Conservation (phyloP, 2,113 vertebrate genomes). For the Esox niger region DNA sequence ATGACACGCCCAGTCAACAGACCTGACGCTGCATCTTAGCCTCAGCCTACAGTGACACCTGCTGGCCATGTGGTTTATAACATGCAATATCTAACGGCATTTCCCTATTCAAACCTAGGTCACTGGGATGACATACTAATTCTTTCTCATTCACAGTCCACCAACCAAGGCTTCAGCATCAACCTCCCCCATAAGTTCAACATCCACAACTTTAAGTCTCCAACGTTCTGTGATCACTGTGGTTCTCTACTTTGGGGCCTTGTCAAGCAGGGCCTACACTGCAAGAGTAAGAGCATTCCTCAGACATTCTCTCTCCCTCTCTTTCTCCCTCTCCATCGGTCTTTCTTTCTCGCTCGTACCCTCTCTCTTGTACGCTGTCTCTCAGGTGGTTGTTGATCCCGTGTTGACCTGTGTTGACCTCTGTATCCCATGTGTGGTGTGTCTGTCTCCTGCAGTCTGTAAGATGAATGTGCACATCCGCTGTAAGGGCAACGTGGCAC, state of each 20-base stretch:
- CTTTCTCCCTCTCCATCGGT: too few species aligned
- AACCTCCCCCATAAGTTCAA: conserved; percentile 95
- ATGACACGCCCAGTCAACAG: too few species aligned
- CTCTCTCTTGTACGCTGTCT: neutral
- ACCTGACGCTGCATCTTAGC: neutral
- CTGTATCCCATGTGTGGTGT: neutral
- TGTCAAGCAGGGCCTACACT: conserved; percentile 91
- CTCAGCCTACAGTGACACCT: neutral
- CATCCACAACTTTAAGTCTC: conserved; percentile 93
- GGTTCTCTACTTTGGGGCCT: conserved; percentile 96
- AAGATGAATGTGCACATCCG: conserved; percentile 85
- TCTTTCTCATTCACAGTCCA: conserved; percentile 64
- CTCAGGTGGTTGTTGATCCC: neutral
- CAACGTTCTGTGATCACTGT: conserved; percentile 95
- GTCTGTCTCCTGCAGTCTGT: neutral
- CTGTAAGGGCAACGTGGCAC: conserved; percentile 90
- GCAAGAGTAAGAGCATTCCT: conserved; percentile 84
- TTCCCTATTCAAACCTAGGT: neutral
- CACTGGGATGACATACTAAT: neutral
- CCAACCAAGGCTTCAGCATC: conserved; percentile 91
- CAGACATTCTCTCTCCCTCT: neutral
- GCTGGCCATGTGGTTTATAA: neutral
- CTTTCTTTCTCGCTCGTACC: conserved; percentile 1
- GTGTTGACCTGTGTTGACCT: neutral
- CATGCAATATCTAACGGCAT: neutral